Evolutionary conservation across 2,797 vertebrate genomes (phyloP), one percentile per base, ranked within the genome.

Genomic region (Chlorospingus semifuscus): DNA sequence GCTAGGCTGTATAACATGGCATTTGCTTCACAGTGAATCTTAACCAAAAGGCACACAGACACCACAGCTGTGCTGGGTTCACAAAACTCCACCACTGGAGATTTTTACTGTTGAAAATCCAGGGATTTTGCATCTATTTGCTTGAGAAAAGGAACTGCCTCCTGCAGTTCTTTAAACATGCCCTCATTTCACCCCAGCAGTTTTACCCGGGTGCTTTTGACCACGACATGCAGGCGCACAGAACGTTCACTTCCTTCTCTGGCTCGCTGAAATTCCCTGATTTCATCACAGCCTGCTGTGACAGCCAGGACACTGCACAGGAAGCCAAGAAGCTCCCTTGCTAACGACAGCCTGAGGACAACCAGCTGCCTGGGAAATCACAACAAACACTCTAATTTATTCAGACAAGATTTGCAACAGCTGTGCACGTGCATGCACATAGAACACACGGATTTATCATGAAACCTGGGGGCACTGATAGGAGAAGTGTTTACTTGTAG

Each of bases 261-360:
- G 1, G 75, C 74, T 70, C 3, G 0, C 77, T 77, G 89, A 87
- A 97, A 97, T 94, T 97, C 95, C 95, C 93, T 77, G 63, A 93
- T 96, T 97, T 96, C 95, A 74, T 81, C 96, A 96, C 69, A 8
- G 24, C n/a, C 14, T 0, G 0, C 83, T n/a, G 68, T 11, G 9
- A 71, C 12, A 37, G 61, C 53, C 46, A 47, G 47, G 69, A 50
- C 29, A 1, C 1, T 0, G 59, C 72, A 68, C 82, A 91, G 91
- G 87, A 93, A 91, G 79, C 82, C 0, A 0, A 53, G 71, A 10
- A 37, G 29, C 34, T 61, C 1, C 8, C 46, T 52, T 10, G 49
- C 23, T 32, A 65, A 36, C 0, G 2, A 61, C 30, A 87, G 81
- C 46, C 30, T 19, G 61, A 69, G 65, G 14, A 55, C 56, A 90